Conservation (phyloP, 2,888 invertebrate species). For the Abscondita cerata region DNA sequence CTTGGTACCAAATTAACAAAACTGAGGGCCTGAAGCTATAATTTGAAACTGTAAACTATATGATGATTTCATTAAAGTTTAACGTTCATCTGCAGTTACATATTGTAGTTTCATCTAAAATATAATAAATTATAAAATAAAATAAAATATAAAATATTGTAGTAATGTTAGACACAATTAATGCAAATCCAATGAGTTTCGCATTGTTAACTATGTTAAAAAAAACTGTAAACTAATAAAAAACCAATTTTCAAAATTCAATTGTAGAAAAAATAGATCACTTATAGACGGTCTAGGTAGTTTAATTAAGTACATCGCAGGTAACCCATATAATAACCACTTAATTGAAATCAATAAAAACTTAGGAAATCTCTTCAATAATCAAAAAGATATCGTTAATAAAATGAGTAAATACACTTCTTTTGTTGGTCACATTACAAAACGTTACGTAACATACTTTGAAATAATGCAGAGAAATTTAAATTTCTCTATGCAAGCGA, state of each 20-base stretch:
- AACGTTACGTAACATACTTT: constrained; percentile 15
- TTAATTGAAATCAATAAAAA: too few relatives aligned
- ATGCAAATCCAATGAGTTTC: too few relatives aligned
- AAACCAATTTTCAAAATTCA: too few relatives aligned
- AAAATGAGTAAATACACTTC: constrained; percentile 25
- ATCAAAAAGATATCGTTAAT: constrained; percentile 22
- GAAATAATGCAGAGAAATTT: constrained; percentile 13
- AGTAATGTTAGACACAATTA: too few relatives aligned
- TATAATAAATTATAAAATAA: constrained; percentile 31
- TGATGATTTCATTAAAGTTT: constrained; percentile 18
- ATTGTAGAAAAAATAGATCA: too few relatives aligned
- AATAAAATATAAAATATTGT: constrained; percentile 26
- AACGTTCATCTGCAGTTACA: constrained; percentile 35
- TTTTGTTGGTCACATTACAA: constrained; percentile 28
- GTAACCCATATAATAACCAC: too few relatives aligned
- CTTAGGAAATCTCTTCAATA: constrained; percentile 13
- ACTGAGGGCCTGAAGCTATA: too few relatives aligned
- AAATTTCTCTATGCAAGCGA: constrained; percentile 4
- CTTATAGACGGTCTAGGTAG: too few relatives aligned
- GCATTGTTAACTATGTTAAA: too few relatives aligned
- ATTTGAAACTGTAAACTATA: too few relatives aligned
- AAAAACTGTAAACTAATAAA: too few relatives aligned
- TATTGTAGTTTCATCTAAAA: constrained; percentile 41
- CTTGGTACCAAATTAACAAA: too few relatives aligned
- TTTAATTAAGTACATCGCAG: constrained; percentile 9